A percentile compares a stretch with the other conserved stretches of the same genome.
These are phyloP conservation scores for Pogona vitticeps DNA, from an alignment of 2,113 vertebrate genomes.

Conservation along the genomic window DNA sequence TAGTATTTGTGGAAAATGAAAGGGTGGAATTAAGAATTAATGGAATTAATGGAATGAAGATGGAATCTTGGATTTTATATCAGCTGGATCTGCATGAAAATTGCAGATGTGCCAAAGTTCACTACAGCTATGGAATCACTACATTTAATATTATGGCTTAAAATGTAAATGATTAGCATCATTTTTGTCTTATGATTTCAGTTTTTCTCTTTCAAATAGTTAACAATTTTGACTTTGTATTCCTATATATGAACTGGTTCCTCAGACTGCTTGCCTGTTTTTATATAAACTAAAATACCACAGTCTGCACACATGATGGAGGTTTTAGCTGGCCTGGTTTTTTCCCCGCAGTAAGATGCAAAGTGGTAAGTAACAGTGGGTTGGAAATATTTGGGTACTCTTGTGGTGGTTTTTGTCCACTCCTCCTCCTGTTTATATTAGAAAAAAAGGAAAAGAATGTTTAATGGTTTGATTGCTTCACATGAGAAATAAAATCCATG, in stretches of 20 bases:
- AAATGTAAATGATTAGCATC: too few relatives aligned
- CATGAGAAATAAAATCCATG: background rate
- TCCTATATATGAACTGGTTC: background rate
- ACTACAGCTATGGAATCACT: slow-evolving; percentile 28
- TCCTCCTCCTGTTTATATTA: too few relatives aligned
- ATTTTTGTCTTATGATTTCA: background rate
- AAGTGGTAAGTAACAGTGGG: too few relatives aligned
- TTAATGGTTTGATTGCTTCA: background rate
- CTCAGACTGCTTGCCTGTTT: background rate
- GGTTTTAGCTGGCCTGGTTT: background rate
- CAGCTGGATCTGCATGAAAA: slow-evolving; percentile 17
- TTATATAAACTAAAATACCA: background rate
- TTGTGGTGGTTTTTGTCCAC: too few relatives aligned
- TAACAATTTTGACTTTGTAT: background rate
- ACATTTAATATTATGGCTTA: too few relatives aligned
- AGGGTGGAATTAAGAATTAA: too few relatives aligned
- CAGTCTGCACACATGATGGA: background rate
- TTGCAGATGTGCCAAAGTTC: slow-evolving; percentile 32
- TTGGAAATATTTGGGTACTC: too few relatives aligned
- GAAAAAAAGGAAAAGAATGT: background rate
- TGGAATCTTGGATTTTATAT: slow-evolving; percentile 14
- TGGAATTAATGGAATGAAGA: too few relatives aligned
- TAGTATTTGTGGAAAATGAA: background rate
- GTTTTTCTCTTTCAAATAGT: background rate
- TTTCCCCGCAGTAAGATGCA: too few relatives aligned